Evolutionary conservation across 2,797 vertebrate species (phyloP), one percentile per base, ranked within the genome.

Genomic region (Onychomys leucogaster): DNA sequence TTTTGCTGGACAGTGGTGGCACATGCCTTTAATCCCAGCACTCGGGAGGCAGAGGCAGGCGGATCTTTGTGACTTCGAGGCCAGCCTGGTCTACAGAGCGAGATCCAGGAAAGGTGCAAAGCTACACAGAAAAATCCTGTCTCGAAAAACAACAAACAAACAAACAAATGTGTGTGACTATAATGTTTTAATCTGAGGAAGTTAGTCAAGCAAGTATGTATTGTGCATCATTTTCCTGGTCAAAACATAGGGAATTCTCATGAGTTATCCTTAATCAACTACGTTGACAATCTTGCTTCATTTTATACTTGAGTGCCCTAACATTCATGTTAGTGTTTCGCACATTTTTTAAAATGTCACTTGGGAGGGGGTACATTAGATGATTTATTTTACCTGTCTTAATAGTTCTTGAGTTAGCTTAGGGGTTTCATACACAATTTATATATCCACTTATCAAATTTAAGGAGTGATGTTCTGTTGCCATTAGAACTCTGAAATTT

Each of bases 381-480:
- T n/a, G 23, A 46, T 19, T 52, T 83, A 57, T 1, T 4, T 94
- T 94, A 85, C 75, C 55, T 76, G 25, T 6, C 29, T 81, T 69
- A 69, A 63, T 67, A 81, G 8, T 61, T 86, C 41, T 88, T 71
- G 43, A 93, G 65, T 49, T 63, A 90, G 80, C 88, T 94, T 90
- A 71, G 78, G 3, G 59, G 0, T 73, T 95, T 87, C 71, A 61
- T 69, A 90, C 91, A 80, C 13, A 91, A 61, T 78, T 59, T 67
- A 25, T 23, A 59, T 92, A 27, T 34, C 32, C 46, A 80, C 29
- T 76, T 86, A 76, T 87, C 87, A 73, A 84, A 92, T 90, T 61
- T 92, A 59, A 95, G 63, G 90, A 95, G 11, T 71, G 41, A 91
- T 43, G 9, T 87, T 87, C 25, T 88, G 8, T 93, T 87, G 9